A percentile compares a stretch with the other conserved stretches of the same genome.
These are phyloP conservation scores for Ectropis crepuscularia DNA, from an alignment of 2,888 invertebrate genomes.

Conservation along the genomic window DNA sequence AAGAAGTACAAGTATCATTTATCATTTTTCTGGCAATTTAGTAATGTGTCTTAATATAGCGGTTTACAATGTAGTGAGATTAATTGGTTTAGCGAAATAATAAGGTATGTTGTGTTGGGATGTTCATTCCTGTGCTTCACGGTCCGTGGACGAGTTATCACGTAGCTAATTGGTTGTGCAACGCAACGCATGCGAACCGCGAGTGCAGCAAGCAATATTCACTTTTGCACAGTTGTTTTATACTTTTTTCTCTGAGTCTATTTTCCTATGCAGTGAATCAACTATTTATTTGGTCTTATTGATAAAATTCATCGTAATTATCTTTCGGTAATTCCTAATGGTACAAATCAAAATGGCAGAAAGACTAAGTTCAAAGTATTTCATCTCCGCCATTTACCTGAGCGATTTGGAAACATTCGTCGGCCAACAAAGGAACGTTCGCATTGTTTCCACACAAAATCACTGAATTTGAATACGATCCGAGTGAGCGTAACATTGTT, in stretches of 20 bases:
- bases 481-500: slow-evolving; percentile 72
- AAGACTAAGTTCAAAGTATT: background rate
- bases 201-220: slow-evolving; percentile 29
- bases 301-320: too few species aligned
- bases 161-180: slow-evolving; percentile 71
- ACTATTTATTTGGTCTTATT: too few species aligned
- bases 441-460: slow-evolving; percentile 60
- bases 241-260: too few species aligned
- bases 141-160: slow-evolving; percentile 59
- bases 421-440: slow-evolving; percentile 52
- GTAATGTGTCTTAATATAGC: slow-evolving; percentile 41
- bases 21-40: slow-evolving; percentile 43
- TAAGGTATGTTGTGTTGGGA: slow-evolving; percentile 46
- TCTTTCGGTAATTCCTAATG: too few species aligned
- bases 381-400: slow-evolving; percentile 12
- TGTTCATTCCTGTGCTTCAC: slow-evolving; percentile 69
- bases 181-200: slow-evolving; percentile 60
- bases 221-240: background rate
- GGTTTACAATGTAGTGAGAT: slow-evolving; percentile 42
- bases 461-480: slow-evolving; percentile 70
- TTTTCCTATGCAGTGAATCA: too few species aligned
- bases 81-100: slow-evolving; percentile 40
- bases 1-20: slow-evolving; percentile 31
- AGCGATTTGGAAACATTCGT: slow-evolving; percentile 24
- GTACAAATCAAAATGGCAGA: background rate